phyloP scores from a whole-genome alignment of 2,888 invertebrate species.

The Lobophora halterata region DNA sequence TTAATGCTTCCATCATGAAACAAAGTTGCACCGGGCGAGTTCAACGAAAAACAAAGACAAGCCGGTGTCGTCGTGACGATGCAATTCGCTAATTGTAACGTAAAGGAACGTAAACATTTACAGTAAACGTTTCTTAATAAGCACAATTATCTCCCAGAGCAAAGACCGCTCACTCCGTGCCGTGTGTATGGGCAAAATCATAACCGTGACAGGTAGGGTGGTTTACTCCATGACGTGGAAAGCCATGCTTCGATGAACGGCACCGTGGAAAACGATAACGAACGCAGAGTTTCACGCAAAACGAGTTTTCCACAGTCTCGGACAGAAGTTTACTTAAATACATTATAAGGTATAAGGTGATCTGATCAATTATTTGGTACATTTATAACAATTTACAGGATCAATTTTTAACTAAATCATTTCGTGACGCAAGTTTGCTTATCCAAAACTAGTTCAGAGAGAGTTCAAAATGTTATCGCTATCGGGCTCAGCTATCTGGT shows the following conservation, averaged over 20 bases:
- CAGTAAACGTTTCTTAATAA: constrained; percentile 36
- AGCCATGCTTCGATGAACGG: constrained; percentile 65
- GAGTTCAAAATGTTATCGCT: constrained; percentile 56
- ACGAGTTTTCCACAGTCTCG: constrained; percentile 39
- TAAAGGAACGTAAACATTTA: constrained; percentile 35
- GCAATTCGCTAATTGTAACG: constrained; percentile 26
- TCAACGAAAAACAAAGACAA: constrained; percentile 25
- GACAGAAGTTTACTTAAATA: constrained; percentile 16
- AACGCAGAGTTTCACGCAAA: constrained; percentile 45
- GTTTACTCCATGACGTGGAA: constrained; percentile 68
- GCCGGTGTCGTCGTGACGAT: constrained; percentile 31
- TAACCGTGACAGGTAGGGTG: constrained; percentile 76
- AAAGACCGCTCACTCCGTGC: constrained; percentile 25
- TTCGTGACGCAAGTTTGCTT: constrained; percentile 70
- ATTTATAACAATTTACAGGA: constrained; percentile 17
- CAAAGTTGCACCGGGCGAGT: constrained; percentile 26
- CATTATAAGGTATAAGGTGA: too few species aligned
- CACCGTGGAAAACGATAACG: constrained; percentile 59
- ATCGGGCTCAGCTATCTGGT: constrained; percentile 50
- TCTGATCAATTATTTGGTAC: constrained; percentile 6
- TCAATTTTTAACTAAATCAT: constrained; percentile 35
- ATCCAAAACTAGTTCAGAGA: constrained; percentile 69
- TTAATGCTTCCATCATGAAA: constrained; percentile 12
- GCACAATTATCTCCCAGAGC: constrained; percentile 25
- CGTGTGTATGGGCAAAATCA: constrained; percentile 39